These are phyloP conservation scores for Hiodon alosoides DNA, from an alignment of 2,113 vertebrate genomes.

Conservation along the genomic window DNA sequence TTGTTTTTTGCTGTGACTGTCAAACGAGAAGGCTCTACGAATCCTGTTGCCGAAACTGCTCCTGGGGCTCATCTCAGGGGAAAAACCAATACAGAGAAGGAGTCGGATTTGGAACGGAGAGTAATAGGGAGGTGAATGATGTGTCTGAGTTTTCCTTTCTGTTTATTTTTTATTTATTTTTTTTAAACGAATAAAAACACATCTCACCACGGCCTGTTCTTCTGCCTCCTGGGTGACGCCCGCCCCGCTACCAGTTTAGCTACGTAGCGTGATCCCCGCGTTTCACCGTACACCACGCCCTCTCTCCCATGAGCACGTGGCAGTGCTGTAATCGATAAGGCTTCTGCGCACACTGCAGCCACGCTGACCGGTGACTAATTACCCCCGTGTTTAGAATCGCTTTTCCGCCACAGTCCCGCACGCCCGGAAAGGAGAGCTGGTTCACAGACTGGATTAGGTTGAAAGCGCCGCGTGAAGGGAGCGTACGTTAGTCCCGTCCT, in stretches of 20 bases:
- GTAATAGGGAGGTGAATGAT: neutral
- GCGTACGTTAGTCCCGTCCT: neutral
- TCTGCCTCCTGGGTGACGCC: neutral
- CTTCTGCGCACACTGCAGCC: slow-evolving; percentile 27
- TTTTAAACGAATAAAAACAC: slow-evolving; percentile 12
- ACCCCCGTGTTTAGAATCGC: slow-evolving; percentile 20
- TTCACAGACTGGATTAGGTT: slow-evolving; percentile 52
- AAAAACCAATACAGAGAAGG: neutral
- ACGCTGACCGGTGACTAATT: slow-evolving; percentile 54
- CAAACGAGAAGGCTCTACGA: slow-evolving; percentile 1
- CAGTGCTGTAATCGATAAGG: slow-evolving; percentile 24
- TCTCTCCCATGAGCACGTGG: slow-evolving; percentile 53
- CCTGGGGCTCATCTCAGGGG: neutral
- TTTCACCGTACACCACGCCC: slow-evolving; percentile 34
- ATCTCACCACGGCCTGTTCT: neutral
- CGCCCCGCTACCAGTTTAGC: slow-evolving; percentile 36
- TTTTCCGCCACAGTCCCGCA: neutral
- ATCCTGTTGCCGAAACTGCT: neutral
- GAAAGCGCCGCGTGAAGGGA: slow-evolving; percentile 27
- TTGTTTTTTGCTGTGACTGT: neutral
- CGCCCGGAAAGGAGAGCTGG: slow-evolving; percentile 39
- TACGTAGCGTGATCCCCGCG: neutral
- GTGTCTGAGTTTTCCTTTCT: neutral
- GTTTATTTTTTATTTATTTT: too few relatives aligned
- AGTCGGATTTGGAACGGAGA: neutral